Conservation (phyloP, 2,888 invertebrate species). For the Drosophila buzzatii region DNA sequence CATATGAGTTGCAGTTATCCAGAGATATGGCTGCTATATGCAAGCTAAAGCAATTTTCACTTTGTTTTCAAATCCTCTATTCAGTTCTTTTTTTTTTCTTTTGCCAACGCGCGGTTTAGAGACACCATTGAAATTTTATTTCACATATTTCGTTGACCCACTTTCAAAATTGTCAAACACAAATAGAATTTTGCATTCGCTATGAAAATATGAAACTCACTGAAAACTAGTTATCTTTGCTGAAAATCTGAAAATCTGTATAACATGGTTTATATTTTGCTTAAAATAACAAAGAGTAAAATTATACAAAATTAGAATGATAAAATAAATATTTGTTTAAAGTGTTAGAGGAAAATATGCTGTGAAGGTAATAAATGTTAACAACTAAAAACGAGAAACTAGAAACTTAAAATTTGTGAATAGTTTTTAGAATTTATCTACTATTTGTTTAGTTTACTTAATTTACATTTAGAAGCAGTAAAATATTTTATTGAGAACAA, state of each 20-base stretch:
- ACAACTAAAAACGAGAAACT: too few relatives aligned
- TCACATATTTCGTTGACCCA: conserved; percentile 1
- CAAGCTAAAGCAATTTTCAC: neutral
- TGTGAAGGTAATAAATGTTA: too few relatives aligned
- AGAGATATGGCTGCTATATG: neutral
- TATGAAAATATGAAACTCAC: conserved; percentile 3
- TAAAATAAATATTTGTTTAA: neutral
- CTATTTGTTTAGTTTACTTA: too few relatives aligned
- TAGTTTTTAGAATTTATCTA: too few relatives aligned
- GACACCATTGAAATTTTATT: neutral
- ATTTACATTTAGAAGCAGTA: too few relatives aligned
- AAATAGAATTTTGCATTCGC: conserved; percentile 4
- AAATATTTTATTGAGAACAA: too few relatives aligned
- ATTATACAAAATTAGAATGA: neutral
- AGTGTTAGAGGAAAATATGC: too few relatives aligned
- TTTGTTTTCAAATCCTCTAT: neutral
- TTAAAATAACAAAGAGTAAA: neutral
- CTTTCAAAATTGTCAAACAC: conserved; percentile 1
- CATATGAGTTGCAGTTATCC: conserved; percentile 7
- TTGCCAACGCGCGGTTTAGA: neutral
- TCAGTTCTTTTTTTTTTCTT: neutral
- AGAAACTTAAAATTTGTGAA: too few relatives aligned
- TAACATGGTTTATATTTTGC: neutral
- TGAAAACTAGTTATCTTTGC: neutral
- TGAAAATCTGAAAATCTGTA: neutral